A percentile compares a stretch with the other conserved stretches of the same genome.
These are phyloP conservation scores for Limnothrissa miodon DNA, from an alignment of 2,113 vertebrate species.

Conservation along the genomic window DNA sequence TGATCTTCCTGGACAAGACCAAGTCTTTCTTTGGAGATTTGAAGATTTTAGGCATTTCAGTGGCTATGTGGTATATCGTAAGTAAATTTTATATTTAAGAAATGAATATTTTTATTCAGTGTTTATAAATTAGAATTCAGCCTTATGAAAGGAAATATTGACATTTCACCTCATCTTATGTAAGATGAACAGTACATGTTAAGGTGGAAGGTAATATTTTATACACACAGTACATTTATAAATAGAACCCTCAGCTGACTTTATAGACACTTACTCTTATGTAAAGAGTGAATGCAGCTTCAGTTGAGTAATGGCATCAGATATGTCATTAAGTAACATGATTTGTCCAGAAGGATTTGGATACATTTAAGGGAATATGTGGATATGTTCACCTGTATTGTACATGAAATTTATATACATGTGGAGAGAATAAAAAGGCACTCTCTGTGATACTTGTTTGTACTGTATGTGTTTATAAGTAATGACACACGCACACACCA, in stretches of 20 bases:
- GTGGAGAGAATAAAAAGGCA: background rate
- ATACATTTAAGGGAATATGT: too few relatives aligned
- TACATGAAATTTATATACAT: background rate
- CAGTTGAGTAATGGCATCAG: background rate
- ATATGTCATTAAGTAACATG: background rate
- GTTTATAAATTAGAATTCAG: background rate
- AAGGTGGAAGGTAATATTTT: background rate
- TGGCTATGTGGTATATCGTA: background rate
- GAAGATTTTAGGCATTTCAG: background rate
- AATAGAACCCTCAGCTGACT: too few relatives aligned
- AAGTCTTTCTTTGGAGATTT: background rate
- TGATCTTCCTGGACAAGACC: background rate
- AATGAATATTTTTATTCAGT: background rate
- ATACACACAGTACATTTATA: background rate
- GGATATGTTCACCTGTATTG: background rate
- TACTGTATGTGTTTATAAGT: too few relatives aligned
- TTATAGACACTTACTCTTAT: background rate
- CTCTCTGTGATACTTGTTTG: background rate
- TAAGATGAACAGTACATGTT: background rate
- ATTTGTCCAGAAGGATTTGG: background rate
- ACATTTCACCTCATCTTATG: background rate
- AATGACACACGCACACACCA: too few relatives aligned
- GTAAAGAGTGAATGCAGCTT: background rate
- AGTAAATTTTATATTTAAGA: background rate
- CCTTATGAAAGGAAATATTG: background rate